Evolutionary conservation across 92 coral and sea anemone species (phyloP).

Genomic region (Heliopora coerulea): DNA sequence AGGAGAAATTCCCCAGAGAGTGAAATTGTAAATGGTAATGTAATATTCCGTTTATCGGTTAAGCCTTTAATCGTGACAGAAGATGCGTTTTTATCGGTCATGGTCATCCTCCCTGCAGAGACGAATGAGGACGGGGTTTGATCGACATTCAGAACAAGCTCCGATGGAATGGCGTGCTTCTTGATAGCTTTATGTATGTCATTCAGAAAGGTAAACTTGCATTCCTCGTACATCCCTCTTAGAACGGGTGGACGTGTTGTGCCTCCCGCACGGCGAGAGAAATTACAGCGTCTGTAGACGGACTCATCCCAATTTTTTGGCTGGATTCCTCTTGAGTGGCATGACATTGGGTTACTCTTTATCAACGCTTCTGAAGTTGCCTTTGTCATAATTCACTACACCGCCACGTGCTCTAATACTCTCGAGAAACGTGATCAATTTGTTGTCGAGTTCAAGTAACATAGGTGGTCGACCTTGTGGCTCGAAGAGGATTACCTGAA

Average conservation of each 20-base stretch:
- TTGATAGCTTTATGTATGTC: conserved; percentile 35
- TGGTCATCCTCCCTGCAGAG: conserved; percentile 50
- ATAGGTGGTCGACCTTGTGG: conserved; percentile 50
- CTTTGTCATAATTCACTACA: conserved; percentile 48
- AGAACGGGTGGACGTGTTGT: conserved; percentile 51
- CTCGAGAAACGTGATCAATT: conserved; percentile 47
- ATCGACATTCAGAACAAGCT: conserved; percentile 44
- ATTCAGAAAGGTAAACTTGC: conserved; percentile 49
- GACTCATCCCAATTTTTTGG: conserved; percentile 52
- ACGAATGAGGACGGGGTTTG: conserved; percentile 55
- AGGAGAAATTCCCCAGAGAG: conserved; percentile 46
- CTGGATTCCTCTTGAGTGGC: conserved; percentile 41
- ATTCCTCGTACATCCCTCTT: conserved; percentile 50
- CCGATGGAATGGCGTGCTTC: conserved; percentile 41
- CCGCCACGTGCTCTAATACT: conserved; percentile 51
- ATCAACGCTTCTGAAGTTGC: conserved; percentile 53
- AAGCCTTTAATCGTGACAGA: conserved; percentile 46
- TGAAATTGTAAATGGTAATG: conserved; percentile 55
- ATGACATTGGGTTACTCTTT: conserved; percentile 51
- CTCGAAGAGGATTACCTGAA: conserved; percentile 42
- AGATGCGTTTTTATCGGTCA: conserved; percentile 35
- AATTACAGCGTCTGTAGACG: conserved; percentile 54
- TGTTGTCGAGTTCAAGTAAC: conserved; percentile 49
- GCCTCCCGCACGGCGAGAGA: conserved; percentile 50
- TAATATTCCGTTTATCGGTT: conserved; percentile 54